phyloP scores from a whole-genome alignment of 2,797 vertebrate genomes.

The Sebastes nivosus region DNA sequence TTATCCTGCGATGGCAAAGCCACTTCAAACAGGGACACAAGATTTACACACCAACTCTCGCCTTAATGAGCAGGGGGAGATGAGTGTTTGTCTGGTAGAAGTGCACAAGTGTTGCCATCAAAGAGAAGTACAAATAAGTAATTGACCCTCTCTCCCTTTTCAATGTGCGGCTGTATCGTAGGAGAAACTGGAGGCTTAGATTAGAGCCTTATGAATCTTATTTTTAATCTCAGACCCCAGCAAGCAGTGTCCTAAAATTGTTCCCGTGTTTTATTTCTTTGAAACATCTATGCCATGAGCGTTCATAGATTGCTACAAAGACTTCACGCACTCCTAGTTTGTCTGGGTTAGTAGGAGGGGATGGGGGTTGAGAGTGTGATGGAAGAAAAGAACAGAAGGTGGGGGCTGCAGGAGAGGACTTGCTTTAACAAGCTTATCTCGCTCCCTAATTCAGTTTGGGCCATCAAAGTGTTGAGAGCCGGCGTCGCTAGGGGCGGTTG shows the following conservation, averaged over 20 bases:
- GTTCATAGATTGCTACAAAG: slow-evolving; percentile 49
- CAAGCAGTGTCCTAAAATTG: slow-evolving; percentile 34
- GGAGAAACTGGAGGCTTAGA: slow-evolving; percentile 16
- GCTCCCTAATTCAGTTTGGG: slow-evolving; percentile 73
- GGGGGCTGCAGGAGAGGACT: slow-evolving; percentile 45
- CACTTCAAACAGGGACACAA: slow-evolving; percentile 55
- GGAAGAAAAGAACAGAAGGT: slow-evolving; percentile 44
- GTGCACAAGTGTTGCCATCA: slow-evolving; percentile 37
- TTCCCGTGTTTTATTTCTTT: slow-evolving; percentile 47
- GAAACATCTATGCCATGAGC: slow-evolving; percentile 44
- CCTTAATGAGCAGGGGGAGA: slow-evolving; percentile 56
- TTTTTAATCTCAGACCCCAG: slow-evolving; percentile 40
- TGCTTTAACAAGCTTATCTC: slow-evolving; percentile 80
- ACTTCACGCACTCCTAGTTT: slow-evolving; percentile 36
- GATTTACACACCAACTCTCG: slow-evolving; percentile 34
- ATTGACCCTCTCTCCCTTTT: slow-evolving; percentile 35
- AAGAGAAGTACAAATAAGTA: slow-evolving; percentile 44
- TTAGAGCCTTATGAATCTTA: slow-evolving; percentile 25
- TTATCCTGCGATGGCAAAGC: slow-evolving; percentile 47
- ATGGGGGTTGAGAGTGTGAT: slow-evolving; percentile 43
- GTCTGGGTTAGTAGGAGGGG: slow-evolving; percentile 48
- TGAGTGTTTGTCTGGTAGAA: slow-evolving; percentile 51
- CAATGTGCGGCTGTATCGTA: neutral
- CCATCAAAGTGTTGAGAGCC: slow-evolving; percentile 71
- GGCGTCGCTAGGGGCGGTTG: slow-evolving; percentile 53